A percentile compares a stretch with the other conserved stretches of the same genome.
Conservation (phyloP, 2,797 vertebrate species). For the Falco biarmicus region DNA sequence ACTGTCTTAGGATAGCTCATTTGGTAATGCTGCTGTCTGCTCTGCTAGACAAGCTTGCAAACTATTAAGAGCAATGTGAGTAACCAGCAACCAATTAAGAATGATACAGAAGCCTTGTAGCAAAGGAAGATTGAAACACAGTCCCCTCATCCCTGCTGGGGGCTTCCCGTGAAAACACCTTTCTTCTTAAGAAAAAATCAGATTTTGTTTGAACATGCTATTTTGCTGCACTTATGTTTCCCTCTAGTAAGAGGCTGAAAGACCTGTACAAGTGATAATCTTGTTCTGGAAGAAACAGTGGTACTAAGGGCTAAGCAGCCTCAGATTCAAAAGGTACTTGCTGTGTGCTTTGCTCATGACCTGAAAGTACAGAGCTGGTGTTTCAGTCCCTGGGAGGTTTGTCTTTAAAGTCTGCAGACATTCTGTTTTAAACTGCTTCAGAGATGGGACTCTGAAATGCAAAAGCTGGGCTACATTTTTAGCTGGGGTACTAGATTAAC, state of each 20-base stretch:
- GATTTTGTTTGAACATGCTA: not conserved
- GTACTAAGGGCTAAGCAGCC: not conserved
- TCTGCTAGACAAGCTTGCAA: not conserved
- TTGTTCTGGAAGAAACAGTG: not conserved
- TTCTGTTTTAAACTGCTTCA: not conserved
- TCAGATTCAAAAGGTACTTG: not conserved
- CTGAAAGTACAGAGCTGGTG: not conserved
- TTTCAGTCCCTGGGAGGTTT: not conserved
- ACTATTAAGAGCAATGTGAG: too few species aligned
- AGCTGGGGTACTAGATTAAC: not conserved
- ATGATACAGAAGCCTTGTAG: not conserved
- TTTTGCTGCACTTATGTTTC: not conserved
- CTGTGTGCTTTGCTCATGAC: not conserved
- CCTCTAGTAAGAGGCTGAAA: not conserved
- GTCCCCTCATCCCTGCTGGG: not conserved
- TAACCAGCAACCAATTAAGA: not conserved
- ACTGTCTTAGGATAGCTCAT: accelerated
- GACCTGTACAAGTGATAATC: not conserved
- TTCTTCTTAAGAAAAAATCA: not conserved
- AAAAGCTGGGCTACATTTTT: not conserved
- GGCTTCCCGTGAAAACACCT: not conserved
- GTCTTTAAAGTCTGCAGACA: not conserved
- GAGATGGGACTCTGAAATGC: not conserved
- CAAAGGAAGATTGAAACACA: not conserved
- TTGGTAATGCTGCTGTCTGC: not conserved